Conservation (phyloP, 92 coral and sea anemone species). For the Zoanthus gigantus region DNA sequence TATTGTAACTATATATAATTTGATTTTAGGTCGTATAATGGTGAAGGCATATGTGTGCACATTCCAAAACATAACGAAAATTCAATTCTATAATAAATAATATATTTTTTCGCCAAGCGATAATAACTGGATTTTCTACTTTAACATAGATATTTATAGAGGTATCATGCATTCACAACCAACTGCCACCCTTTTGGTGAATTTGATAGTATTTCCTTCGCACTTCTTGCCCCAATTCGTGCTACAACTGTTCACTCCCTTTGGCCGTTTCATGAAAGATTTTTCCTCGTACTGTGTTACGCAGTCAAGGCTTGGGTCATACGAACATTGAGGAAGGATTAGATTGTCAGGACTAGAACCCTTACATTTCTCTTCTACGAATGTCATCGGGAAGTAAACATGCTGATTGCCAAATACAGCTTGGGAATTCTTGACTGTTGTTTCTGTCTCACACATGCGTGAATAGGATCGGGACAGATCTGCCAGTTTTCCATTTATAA, state of each 20-base stretch:
- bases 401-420: not conserved
- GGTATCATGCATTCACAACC: conserved; percentile 51
- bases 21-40: no score
- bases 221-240: conserved; percentile 29
- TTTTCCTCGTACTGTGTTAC: conserved; percentile 32
- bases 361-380: conserved; percentile 37
- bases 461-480: conserved; percentile 21
- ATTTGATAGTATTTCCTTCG: conserved; percentile 2
- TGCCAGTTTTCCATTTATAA: conserved; percentile 6
- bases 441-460: conserved; percentile 22
- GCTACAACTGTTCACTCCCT: conserved; percentile 28
- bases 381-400: conserved; percentile 27
- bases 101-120: not conserved
- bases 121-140: not conserved
- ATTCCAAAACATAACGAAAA: not conserved
- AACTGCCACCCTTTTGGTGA: conserved; percentile 17
- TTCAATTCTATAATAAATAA: not conserved
- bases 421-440: conserved; percentile 12
- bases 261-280: conserved; percentile 36
- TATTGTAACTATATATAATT: no score
- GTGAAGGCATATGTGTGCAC: no score
- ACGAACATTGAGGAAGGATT: conserved; percentile 11
- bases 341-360: conserved; percentile 1
- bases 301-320: conserved; percentile 38
- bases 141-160: not conserved